Percentiles rank a stretch among this genome's conserved stretches.
Conservation (phyloP, 2,797 vertebrate genomes). For the Remorina albescens region DNA sequence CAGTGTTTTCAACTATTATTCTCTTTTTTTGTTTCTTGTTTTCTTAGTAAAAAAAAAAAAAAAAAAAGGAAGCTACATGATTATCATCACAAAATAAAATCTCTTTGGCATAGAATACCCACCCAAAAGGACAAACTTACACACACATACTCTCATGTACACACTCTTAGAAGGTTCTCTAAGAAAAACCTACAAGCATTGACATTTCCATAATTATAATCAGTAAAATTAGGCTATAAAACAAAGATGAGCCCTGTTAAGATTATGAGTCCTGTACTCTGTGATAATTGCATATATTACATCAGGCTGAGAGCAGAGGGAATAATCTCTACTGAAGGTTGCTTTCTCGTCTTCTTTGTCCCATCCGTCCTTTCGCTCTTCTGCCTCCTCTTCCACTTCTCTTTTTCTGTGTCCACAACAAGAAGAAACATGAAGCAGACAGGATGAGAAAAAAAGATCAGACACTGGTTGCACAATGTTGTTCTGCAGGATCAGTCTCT, state of each 20-base stretch:
- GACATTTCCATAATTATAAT: constrained; percentile 68
- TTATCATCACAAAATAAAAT: constrained; percentile 86
- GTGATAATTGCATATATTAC: constrained; percentile 84
- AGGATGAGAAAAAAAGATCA: neutral
- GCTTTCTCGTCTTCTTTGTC: constrained; percentile 52
- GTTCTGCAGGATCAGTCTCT: neutral
- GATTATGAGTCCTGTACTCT: constrained; percentile 79
- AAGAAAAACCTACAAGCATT: constrained; percentile 73
- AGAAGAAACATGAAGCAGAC: neutral
- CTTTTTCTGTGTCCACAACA: constrained; percentile 15
- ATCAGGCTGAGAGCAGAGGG: constrained; percentile 68
- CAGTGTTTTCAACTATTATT: constrained; percentile 75
- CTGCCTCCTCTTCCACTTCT: constrained; percentile 20
- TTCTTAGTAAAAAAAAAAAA: constrained; percentile 24
- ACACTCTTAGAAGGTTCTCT: constrained; percentile 72
- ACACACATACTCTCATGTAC: constrained; percentile 51
- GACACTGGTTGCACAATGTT: constrained; percentile 1
- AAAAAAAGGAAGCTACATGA: constrained; percentile 71
- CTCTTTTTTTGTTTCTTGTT: constrained; percentile 35
- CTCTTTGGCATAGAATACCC: constrained; percentile 87
- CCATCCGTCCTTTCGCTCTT: constrained; percentile 27
- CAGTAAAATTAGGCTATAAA: constrained; percentile 76
- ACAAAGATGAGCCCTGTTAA: constrained; percentile 82
- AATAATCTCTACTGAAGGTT: constrained; percentile 46
- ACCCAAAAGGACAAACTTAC: constrained; percentile 78